phyloP scores from a whole-genome alignment of 2,888 invertebrate species.

The Oeneis ivallda region DNA sequence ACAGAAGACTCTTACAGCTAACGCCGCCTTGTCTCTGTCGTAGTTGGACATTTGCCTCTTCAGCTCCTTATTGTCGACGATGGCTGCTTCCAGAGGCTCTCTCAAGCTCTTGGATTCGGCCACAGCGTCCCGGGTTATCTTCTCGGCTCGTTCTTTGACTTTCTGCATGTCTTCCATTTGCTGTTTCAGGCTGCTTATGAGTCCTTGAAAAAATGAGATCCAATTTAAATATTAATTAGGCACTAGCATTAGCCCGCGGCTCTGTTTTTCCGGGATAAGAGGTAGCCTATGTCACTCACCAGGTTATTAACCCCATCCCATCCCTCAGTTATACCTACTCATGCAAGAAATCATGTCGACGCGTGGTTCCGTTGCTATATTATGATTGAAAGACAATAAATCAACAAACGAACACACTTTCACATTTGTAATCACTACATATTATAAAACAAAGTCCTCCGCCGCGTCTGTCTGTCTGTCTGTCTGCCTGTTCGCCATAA shows the following conservation, averaged over 20 bases:
- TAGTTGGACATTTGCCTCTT: constrained; percentile 91
- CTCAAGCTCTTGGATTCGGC: constrained; percentile 87
- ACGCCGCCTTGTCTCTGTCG: constrained; percentile 90
- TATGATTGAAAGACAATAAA: too few relatives aligned
- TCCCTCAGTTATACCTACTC: too few relatives aligned
- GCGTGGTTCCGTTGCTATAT: too few relatives aligned
- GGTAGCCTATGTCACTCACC: neutral
- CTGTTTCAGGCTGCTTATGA: constrained; percentile 93
- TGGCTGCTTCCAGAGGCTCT: constrained; percentile 87
- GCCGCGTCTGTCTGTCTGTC: too few relatives aligned
- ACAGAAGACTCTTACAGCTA: constrained; percentile 74
- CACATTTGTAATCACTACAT: too few relatives aligned
- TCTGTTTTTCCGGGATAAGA: neutral
- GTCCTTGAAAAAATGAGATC: constrained; percentile 50
- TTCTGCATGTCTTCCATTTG: constrained; percentile 89
- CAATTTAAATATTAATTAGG: neutral
- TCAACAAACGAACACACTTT: too few relatives aligned
- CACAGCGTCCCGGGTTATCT: constrained; percentile 84
- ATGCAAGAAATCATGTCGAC: too few relatives aligned
- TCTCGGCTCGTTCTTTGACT: constrained; percentile 89
- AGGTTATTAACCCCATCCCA: too few relatives aligned
- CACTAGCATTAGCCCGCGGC: too few relatives aligned
- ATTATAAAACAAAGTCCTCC: too few relatives aligned
- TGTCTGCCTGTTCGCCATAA: too few relatives aligned
- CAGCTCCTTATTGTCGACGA: constrained; percentile 86